Evolutionary conservation across 2,113 vertebrate species (phyloP), one percentile per base, ranked within the genome.

Genomic region (Balaeniceps rex): DNA sequence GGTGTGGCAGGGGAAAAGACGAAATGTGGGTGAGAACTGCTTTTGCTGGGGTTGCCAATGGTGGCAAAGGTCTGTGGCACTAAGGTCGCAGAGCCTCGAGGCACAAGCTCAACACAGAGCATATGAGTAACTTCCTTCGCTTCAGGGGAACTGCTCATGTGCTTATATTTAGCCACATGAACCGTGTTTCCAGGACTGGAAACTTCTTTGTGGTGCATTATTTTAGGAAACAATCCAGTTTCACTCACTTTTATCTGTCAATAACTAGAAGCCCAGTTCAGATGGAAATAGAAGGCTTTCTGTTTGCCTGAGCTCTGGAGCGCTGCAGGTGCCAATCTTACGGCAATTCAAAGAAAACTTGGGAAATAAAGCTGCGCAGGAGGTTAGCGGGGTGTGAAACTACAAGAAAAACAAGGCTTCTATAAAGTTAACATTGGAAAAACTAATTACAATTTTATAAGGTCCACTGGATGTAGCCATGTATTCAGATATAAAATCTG

Each of bases 1-100:
- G 4, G 11, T 12, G 29, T 7, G 0, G 1, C 25, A 65, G 44
- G 42, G 31, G 42, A 36, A 11, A 31, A 49, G 75, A 0, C 1
- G 3, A 42, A 76, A 17, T 4, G 36, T 29, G 76, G 10, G 13
- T 18, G 25, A 90, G 36, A 77, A 21, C 9, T 49, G 57, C 49
- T 83, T 52, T 60, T 83, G 70, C 63, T 71, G 44, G 10, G 21
- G 4, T 57, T 61, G 69, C 46, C 31, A n/a, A 0, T 17, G 46
- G 8, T 1, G 7, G 21, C 65, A 70, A 11, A 86, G 58, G 70
- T 46, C 76, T 34, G 63, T 58, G 78, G 70, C 68, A 36, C 7
- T 0, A 10, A 77, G 76, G 54, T 86, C 71, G 17, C 55, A 19
- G 72, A 83, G 60, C 71, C 75, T 80, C 0, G 0, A 88, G 85